Conservation (phyloP, 2,797 vertebrate genomes). For the Micrastur ruficollis region DNA sequence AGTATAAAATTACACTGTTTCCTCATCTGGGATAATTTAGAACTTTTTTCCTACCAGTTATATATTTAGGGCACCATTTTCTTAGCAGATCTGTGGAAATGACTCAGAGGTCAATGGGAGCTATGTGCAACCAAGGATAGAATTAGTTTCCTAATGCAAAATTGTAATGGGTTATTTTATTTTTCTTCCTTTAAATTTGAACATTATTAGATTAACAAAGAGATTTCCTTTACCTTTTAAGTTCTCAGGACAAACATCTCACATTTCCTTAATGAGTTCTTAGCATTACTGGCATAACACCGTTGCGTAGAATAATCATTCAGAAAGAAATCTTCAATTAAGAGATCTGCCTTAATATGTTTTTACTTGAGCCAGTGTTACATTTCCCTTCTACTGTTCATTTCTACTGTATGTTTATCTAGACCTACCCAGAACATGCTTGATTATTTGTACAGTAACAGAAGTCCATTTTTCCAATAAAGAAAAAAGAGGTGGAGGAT, state of each 20-base stretch:
- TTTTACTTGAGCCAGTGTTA: neutral
- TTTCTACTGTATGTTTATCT: constrained; percentile 5
- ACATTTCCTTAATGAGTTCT: neutral
- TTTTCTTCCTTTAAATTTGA: constrained; percentile 13
- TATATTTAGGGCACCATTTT: neutral
- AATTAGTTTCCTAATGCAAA: neutral
- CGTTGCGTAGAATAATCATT: neutral
- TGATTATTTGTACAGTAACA: constrained; percentile 28
- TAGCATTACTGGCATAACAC: neutral
- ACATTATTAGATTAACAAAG: neutral
- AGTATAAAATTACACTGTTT: neutral
- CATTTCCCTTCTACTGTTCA: neutral
- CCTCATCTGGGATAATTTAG: neutral
- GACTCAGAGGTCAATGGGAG: neutral
- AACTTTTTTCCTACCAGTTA: neutral
- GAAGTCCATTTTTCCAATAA: neutral
- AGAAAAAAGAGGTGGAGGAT: neutral
- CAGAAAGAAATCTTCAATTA: constrained; percentile 2
- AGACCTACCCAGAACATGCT: neutral
- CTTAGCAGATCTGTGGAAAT: neutral
- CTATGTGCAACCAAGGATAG: neutral
- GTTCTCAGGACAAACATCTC: neutral
- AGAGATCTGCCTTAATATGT: neutral
- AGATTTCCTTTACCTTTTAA: neutral
- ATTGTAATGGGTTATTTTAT: neutral